A percentile compares a stretch with the other conserved stretches of the same genome.
Conservation (phyloP, 2,113 vertebrate genomes). For the Corydoras sp. region DNA sequence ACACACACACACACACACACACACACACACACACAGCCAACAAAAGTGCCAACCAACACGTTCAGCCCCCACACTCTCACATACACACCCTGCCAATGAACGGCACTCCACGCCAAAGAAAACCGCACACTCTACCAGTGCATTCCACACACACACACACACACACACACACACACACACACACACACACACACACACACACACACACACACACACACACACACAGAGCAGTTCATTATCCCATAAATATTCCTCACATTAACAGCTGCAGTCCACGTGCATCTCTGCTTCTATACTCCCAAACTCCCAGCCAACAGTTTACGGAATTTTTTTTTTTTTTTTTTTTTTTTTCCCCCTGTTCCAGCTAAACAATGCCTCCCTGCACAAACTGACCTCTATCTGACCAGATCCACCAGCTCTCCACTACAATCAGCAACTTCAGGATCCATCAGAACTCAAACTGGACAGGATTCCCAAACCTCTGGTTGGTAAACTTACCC, state of each 20-base stretch:
- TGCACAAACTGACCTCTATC: too few relatives aligned
- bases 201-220: constrained; percentile 15
- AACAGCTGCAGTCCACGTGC: neutral
- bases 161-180: neutral
- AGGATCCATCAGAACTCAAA: too few relatives aligned
- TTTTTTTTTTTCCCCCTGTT: too few relatives aligned
- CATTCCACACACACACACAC: constrained; percentile 6
- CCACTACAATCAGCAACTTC: too few relatives aligned
- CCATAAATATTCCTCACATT: neutral
- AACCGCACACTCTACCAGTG: too few relatives aligned
- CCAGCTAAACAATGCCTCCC: too few relatives aligned
- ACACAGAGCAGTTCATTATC: neutral
- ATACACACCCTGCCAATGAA: constrained; percentile 1
- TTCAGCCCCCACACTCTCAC: constrained; percentile 23
- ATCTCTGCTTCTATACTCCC: neutral
- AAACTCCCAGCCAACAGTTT: neutral
- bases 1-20: constrained; percentile 5
- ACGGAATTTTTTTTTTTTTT: too few relatives aligned
- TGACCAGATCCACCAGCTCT: too few relatives aligned
- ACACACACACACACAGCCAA: constrained; percentile 6
- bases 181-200: constrained; percentile 4
- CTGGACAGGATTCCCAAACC: too few relatives aligned
- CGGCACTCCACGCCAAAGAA: too few relatives aligned
- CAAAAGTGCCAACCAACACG: constrained; percentile 9
- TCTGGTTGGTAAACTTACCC: too few relatives aligned